Base-by-base conservation (phyloP, 2,797 vertebrate species). In the Ceryle rudis region DNA sequence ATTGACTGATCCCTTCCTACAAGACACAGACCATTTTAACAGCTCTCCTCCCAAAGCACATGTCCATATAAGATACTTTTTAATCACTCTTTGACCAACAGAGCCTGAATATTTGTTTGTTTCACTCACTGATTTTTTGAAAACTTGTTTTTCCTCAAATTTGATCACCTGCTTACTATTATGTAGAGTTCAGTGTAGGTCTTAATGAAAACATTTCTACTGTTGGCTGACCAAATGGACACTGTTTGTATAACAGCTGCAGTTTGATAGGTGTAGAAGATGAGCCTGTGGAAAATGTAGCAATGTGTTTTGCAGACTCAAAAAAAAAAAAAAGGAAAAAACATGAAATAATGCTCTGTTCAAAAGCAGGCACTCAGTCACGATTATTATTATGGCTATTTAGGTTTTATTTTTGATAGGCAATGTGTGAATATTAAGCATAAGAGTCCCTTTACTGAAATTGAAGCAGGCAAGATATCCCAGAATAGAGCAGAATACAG, bases 191-290 rank as follows among this genome's bases (percentile, higher is more conserved):
- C 93, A 84, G 69, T 25, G 79, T 51, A 96, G 95, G 87, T 95
- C 96, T 94, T 81, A 94, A 44, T 3, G 0, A 94, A 96, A 96
- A 93, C 65, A 95, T 94, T 94, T 96, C 89, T 96, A 79, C 80
- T 96, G 91, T 90, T 97, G 96, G 90, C 96, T 96, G 91, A 95
- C 93, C 88, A 96, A 96, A 91, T 93, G 93, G 88, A 92, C 86
- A 73, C 47, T 89, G 87, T 42, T 84, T 93, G 81, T 92, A 62
- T 89, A 94, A 93, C 88, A 95, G 85, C 88, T 96, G 91, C 80
- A 84, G 93, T 90, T 80, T 93, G 91, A 94, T 96, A 96, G 90
- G 91, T 93, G 88, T 3, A 20, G 88, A 86, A 92, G 91, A 96
- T 90, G 91, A 95, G 77, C 80, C 35, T 84, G 90, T 91, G 88